These are phyloP conservation scores for Drosophila saltans DNA, from an alignment of 1,140 invertebrate genomes.

Conservation along the genomic window DNA sequence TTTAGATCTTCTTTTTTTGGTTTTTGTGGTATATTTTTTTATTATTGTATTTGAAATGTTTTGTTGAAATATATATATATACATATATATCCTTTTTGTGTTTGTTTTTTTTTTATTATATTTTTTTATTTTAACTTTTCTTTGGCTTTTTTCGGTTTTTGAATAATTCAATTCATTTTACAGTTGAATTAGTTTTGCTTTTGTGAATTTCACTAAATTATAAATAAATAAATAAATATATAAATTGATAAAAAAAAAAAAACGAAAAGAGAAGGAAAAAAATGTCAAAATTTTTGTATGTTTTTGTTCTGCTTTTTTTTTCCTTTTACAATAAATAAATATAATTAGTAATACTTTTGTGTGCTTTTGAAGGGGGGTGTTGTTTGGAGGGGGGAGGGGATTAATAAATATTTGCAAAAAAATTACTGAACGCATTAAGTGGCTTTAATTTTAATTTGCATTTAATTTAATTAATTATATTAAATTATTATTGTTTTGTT, in stretches of 20 bases:
- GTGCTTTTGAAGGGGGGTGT: conserved; percentile 29
- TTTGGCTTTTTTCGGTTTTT: conserved; percentile 66
- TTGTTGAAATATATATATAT: conserved; percentile 46
- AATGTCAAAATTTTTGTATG: background rate
- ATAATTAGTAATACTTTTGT: conserved; percentile 66
- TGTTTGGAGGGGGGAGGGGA: conserved; percentile 24
- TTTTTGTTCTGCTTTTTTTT: background rate
- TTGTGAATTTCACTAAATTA: conserved; percentile 61
- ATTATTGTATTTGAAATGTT: conserved; percentile 11
- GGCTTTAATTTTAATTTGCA: conserved; percentile 57
- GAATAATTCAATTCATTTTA: conserved; percentile 39
- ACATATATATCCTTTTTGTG: conserved; percentile 10
- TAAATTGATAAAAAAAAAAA: conserved; percentile 58
- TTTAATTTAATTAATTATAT: conserved; percentile 54
- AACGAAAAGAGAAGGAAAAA: background rate
- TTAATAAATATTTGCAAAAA: conserved; percentile 42
- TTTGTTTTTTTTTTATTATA: conserved; percentile 37
- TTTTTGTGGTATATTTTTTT: background rate
- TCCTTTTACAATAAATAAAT: conserved; percentile 62
- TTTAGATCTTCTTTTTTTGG: background rate
- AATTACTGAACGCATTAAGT: conserved; percentile 58
- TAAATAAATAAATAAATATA: conserved; percentile 62
- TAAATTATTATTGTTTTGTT: conserved; percentile 69
- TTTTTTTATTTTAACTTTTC: conserved; percentile 65
- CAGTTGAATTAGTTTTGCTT: conserved; percentile 52